phyloP scores from a whole-genome alignment of 2,888 invertebrate genomes.

The Spilosoma lubricipeda region DNA sequence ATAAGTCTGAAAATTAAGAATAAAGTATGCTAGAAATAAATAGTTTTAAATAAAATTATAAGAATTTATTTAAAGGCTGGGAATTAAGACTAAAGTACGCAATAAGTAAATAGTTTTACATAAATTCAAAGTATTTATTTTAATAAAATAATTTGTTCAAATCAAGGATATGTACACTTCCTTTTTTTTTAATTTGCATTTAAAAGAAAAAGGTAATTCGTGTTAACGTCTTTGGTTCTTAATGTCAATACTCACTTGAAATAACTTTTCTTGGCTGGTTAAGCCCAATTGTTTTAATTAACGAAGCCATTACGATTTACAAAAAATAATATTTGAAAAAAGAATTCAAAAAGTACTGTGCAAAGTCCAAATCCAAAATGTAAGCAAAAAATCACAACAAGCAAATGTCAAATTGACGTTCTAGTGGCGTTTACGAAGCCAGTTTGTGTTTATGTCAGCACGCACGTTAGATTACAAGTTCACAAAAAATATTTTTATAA shows the following conservation, averaged over 20 bases:
- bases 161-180: background rate
- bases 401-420: background rate
- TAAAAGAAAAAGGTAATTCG: background rate
- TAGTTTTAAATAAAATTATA: too few relatives aligned
- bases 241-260: conserved; percentile 49
- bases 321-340: background rate
- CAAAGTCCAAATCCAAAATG: conserved; percentile 13
- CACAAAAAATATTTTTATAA: too few relatives aligned
- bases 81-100: conserved; percentile 26
- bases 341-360: background rate
- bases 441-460: background rate
- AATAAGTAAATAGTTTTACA: background rate
- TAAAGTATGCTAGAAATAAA: background rate
- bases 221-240: background rate
- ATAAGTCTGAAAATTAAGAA: conserved; percentile 54
- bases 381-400: background rate
- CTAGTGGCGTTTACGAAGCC: background rate
- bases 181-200: background rate
- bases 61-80: conserved; percentile 49
- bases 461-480: too few relatives aligned
- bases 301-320: conserved; percentile 44
- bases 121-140: too few relatives aligned
- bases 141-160: background rate
- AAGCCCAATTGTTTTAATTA: conserved; percentile 54
- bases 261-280: conserved; percentile 50